These are phyloP conservation scores for Venustaconcha ellipsiformis DNA, from an alignment of 1,140 invertebrate species.

Conservation along the genomic window DNA sequence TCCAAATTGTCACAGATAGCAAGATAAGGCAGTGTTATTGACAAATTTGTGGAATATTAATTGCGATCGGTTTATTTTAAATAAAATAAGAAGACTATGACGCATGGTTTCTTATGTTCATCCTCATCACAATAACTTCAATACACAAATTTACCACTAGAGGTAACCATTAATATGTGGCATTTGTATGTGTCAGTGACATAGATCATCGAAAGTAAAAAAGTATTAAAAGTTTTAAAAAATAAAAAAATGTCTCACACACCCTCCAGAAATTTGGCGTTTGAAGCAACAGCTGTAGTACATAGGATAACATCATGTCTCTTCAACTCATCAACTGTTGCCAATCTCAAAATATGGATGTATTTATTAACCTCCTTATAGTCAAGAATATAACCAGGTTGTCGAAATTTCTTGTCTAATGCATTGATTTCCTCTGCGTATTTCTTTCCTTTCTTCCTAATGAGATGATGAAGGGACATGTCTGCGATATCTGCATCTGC, in stretches of 20 bases:
- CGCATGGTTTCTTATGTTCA: no score
- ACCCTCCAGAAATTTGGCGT: slow-evolving; percentile 27
- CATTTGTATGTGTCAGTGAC: no score
- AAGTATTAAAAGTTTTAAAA: slow-evolving; percentile 9
- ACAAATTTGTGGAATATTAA: no score
- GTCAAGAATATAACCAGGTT: slow-evolving; percentile 2
- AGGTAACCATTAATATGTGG: no score
- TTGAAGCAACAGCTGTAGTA: slow-evolving; percentile 39
- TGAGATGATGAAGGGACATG: slow-evolving; percentile 47
- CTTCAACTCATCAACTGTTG: slow-evolving; percentile 33
- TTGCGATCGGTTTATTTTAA: no score
- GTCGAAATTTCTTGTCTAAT: slow-evolving; percentile 35
- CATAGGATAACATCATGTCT: slow-evolving; percentile 43
- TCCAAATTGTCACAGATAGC: no score
- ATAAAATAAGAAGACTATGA: no score
- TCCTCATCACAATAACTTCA: no score
- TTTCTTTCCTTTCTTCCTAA: slow-evolving; percentile 41
- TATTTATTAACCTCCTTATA: slow-evolving; percentile 30
- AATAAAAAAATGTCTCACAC: no score
- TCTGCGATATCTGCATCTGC: slow-evolving; percentile 26
- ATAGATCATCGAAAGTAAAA: no score
- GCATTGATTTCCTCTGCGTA: slow-evolving; percentile 39
- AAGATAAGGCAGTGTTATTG: no score
- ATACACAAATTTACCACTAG: no score
- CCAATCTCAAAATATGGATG: slow-evolving; percentile 28